Evolutionary conservation across 2,797 vertebrate genomes (phyloP), one percentile per base, ranked within the genome.

Genomic region (Tarsius wallacei): DNA sequence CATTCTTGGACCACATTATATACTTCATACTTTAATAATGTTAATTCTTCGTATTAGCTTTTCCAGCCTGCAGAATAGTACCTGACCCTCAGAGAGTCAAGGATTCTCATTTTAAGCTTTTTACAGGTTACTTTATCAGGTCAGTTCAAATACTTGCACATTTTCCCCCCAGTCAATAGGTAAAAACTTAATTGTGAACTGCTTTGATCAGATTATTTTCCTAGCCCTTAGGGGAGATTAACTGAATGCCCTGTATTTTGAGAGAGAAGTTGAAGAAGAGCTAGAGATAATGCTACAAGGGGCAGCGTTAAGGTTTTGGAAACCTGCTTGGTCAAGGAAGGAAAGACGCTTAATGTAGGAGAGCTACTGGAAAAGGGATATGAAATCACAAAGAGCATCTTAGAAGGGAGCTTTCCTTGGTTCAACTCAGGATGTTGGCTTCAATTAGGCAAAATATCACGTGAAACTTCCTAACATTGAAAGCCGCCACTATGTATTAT

Each of bases 101-200:
- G 57, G 64, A 88, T 87, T 93, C 33, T 87, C 42, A 68, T 68
- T 36, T 86, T 91, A 87, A 63, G 61, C 0, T 49, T 26, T 90
- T 63, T 9, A 63, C 28, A 6, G 7, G n/a, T 73, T 59, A 61
- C 31, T 91, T 68, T 31, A 85, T 80, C 28, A 80, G 59, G 47
- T 91, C 78, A 89, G 16, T 88, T 93, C 88, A 96, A 95, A 88
- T 80, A 85, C n/a, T 73, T 80, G 13, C 7, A 95, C 16, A 66
- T 81, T 91, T 95, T 86, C 49, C 1, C 59, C 74, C 91, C 55
- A 82, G 12, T 53, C 51, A 93, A 55, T 49, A 77, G 61, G 19
- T 13, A 64, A 84, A 89, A 53, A 55, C n/a, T 92, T 80, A 88
- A 33, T 64, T 85, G 28, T 80, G 61, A 63, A 3, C 77, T 94